Conservation (phyloP, 37 sponge, comb jelly and placozoan genomes). For the Lycopodina hypogea region DNA sequence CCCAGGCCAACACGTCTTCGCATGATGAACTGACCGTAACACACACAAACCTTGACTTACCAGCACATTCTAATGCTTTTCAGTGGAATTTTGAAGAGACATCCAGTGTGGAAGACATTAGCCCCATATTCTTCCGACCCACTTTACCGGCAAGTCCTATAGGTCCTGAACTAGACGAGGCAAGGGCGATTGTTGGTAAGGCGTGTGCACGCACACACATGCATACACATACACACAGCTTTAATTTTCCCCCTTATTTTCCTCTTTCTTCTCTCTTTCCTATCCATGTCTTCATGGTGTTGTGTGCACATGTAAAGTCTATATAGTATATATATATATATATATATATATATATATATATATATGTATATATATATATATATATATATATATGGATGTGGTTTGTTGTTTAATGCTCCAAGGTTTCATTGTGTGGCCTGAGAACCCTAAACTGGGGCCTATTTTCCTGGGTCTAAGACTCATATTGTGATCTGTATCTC, state of each 20-base stretch:
- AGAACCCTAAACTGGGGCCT: no score
- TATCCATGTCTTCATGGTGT: background rate
- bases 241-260: background rate
- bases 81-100: background rate
- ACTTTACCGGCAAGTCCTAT: slow-evolving; percentile 45
- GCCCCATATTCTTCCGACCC: slow-evolving; percentile 36
- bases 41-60: slow-evolving; percentile 5
- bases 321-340: background rate
- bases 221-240: no score
- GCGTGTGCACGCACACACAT: no score
- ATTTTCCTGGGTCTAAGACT: no score
- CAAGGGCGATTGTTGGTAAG: slow-evolving; percentile 45
- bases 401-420: no score
- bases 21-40: background rate
- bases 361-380: no score
- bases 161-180: slow-evolving; percentile 48
- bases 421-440: no score
- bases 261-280: background rate
- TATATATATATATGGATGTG: no score
- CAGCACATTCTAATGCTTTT: background rate
- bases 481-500: no score
- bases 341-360: background rate
- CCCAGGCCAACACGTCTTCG: no score
- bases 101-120: background rate
- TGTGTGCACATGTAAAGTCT: background rate